A percentile compares a stretch with the other conserved stretches of the same genome.
Evolutionary conservation across 2,797 vertebrate genomes (phyloP).

Genomic region (Hipposideros larvatus): DNA sequence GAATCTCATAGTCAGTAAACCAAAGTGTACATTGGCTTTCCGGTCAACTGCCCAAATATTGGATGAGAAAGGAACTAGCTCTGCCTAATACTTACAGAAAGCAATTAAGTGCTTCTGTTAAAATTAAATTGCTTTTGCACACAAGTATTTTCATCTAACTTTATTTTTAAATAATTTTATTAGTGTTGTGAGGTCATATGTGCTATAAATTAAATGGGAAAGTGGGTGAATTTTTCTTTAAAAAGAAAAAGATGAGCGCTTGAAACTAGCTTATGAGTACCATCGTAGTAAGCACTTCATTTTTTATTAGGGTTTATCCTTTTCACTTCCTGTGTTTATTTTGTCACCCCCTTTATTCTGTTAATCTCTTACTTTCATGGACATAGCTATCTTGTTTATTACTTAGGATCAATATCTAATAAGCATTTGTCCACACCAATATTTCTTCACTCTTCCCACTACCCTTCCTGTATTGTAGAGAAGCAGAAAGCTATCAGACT

Average conservation of each 20-base stretch:
- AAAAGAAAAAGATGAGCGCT: neutral
- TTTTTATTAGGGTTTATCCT: neutral
- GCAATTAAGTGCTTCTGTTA: neutral
- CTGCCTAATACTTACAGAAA: neutral
- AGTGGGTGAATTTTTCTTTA: neutral
- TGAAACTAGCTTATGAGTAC: neutral
- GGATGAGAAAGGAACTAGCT: neutral
- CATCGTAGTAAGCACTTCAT: neutral
- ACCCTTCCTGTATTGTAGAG: neutral
- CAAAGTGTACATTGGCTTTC: neutral
- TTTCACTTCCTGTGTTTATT: constrained; percentile 52
- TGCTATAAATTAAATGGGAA: neutral
- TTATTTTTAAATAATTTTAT: neutral
- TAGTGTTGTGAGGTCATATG: neutral
- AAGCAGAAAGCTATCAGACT: neutral
- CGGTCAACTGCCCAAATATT: neutral
- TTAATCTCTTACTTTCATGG: constrained; percentile 56
- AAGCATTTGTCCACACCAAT: neutral
- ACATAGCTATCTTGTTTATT: constrained; percentile 57
- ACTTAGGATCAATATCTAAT: neutral
- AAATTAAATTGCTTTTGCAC: neutral
- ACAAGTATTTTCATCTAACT: neutral
- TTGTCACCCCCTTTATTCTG: constrained; percentile 38
- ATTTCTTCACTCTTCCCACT: neutral
- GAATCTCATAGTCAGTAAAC: neutral